phyloP scores from a whole-genome alignment of 2,888 invertebrate genomes.

The Sminthurides aquaticus region DNA sequence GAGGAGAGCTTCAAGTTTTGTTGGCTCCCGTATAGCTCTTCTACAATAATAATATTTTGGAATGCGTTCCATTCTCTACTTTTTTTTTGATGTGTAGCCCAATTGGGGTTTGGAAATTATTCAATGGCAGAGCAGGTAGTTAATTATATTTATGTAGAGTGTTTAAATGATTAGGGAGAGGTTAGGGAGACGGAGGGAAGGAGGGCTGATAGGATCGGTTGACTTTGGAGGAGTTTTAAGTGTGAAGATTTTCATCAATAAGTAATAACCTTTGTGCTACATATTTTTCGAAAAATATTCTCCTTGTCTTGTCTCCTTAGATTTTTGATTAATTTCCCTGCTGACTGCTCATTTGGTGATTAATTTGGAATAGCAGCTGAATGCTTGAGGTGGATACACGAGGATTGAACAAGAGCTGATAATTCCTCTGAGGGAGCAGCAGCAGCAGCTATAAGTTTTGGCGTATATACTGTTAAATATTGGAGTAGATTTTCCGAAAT shows the following conservation, averaged over 20 bases:
- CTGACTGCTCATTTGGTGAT: conserved; percentile 12
- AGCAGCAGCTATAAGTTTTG: no score
- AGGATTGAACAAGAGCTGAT: no score
- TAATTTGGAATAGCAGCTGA: no score
- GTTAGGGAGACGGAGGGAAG: no score
- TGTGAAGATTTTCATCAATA: not conserved
- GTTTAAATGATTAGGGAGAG: not conserved
- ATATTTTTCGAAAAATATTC: not conserved
- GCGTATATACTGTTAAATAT: no score
- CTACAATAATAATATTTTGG: not conserved
- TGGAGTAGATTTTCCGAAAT: no score
- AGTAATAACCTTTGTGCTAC: not conserved
- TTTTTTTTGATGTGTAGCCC: not conserved
- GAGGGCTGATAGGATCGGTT: no score
- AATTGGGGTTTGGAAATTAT: not conserved
- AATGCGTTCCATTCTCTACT: not conserved
- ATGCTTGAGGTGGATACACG: no score
- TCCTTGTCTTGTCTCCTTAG: not conserved
- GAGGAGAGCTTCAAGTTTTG: not conserved
- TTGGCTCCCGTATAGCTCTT: not conserved
- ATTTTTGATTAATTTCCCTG: not conserved
- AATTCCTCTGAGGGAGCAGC: no score
- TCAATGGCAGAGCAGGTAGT: not conserved
- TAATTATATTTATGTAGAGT: not conserved
- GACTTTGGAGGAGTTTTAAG: no score